phyloP scores from a whole-genome alignment of 2,113 vertebrate species.

The Orthonyx spaldingii region DNA sequence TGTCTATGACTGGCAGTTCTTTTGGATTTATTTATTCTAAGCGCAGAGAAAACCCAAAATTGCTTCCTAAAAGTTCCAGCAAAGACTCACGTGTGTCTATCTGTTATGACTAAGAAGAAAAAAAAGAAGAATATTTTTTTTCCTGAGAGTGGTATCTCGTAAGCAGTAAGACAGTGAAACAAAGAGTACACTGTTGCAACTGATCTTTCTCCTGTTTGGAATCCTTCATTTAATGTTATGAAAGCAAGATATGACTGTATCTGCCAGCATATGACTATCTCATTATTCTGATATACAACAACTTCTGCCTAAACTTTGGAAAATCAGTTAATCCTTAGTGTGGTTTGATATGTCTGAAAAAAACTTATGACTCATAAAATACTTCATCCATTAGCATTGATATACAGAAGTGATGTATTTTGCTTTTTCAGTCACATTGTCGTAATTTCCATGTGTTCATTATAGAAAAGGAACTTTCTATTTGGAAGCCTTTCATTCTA shows the following conservation, averaged over 20 bases:
- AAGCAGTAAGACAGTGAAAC: neutral
- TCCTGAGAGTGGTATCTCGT: neutral
- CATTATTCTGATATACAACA: neutral
- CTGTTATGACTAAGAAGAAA: neutral
- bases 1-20: neutral
- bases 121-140: neutral
- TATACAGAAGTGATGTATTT: neutral
- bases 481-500: neutral
- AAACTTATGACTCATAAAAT: neutral
- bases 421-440: neutral
- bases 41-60: neutral
- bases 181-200: neutral
- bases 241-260: neutral
- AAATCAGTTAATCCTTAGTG: neutral
- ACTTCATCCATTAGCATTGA: neutral
- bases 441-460: neutral
- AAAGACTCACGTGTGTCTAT: neutral
- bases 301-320: neutral
- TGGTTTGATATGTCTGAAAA: neutral
- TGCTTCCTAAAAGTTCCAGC: neutral
- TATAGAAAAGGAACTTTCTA: neutral
- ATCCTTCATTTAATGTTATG: neutral
- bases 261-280: neutral
- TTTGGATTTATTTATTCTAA: neutral
- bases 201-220: neutral